Conservation (phyloP, 2,113 vertebrate genomes). For the Myiozetetes cayanensis region DNA sequence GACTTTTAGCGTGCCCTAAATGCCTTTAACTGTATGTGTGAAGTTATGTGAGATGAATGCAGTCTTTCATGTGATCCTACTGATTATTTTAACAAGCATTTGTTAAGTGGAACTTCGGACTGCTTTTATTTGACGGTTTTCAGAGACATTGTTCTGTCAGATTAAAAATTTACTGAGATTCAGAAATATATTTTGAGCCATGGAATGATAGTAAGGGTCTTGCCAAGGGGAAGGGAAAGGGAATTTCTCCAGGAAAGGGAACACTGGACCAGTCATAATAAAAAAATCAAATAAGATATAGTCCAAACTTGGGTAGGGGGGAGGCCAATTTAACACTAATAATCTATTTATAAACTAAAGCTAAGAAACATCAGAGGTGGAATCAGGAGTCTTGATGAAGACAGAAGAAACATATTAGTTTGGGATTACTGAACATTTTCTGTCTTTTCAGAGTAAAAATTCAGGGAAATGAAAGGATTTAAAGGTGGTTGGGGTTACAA, state of each 20-base stretch:
- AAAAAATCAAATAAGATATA: not conserved
- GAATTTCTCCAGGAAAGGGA: not conserved
- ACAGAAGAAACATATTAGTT: not conserved
- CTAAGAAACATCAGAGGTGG: not conserved
- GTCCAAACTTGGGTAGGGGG: not conserved
- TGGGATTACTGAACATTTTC: not conserved
- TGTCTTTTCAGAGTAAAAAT: not conserved
- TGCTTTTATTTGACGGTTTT: not conserved
- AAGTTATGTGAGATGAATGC: not conserved
- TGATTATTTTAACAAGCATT: not conserved
- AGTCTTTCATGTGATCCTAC: not conserved
- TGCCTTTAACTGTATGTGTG: not conserved
- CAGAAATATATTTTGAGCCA: not conserved
- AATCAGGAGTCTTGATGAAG: not conserved
- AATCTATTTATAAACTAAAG: not conserved
- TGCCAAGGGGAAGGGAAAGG: not conserved
- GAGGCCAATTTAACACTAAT: not conserved
- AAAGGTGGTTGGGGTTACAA: not conserved
- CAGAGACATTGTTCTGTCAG: not conserved
- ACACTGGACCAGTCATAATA: not conserved
- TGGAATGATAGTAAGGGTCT: not conserved
- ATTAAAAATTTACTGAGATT: not conserved
- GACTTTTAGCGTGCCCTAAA: not conserved
- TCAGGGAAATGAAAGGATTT: not conserved
- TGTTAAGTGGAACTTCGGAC: not conserved